A percentile compares a stretch with the other conserved stretches of the same genome.
Evolutionary conservation across 2,113 vertebrate species (phyloP).

Genomic region (Bettongia penicillata): DNA sequence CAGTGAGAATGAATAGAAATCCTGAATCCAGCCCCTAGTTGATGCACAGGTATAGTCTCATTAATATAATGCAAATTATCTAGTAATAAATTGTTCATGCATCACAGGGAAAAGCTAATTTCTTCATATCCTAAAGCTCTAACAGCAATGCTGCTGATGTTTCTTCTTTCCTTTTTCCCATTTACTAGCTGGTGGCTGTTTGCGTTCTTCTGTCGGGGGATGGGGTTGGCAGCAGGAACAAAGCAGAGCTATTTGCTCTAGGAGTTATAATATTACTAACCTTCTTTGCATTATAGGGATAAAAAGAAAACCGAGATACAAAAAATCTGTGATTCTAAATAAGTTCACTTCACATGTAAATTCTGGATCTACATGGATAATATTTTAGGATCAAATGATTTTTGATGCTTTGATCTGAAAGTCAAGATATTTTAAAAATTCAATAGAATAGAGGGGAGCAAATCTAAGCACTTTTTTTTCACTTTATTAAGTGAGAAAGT

Average conservation of each 20-base stretch:
- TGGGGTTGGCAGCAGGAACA: constrained; percentile 7
- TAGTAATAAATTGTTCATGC: constrained; percentile 21
- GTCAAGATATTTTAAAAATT: constrained; percentile 29
- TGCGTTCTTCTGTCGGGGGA: constrained; percentile 40
- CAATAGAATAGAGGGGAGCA: constrained; percentile 9
- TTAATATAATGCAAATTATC: constrained; percentile 55
- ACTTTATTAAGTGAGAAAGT: constrained; percentile 32
- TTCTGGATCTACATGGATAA: background rate
- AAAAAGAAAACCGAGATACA: constrained; percentile 38
- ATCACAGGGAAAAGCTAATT: constrained; percentile 22
- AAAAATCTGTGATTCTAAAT: constrained; percentile 45
- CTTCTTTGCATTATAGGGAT: background rate
- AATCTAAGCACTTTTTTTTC: constrained; percentile 54
- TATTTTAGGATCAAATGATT: constrained; percentile 48
- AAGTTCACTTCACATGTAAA: constrained; percentile 56
- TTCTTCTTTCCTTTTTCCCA: background rate
- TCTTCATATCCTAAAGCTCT: background rate
- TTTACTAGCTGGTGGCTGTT: background rate
- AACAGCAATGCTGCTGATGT: background rate
- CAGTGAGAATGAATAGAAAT: background rate
- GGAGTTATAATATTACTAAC: background rate
- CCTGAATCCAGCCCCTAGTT: constrained; percentile 46
- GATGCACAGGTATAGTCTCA: constrained; percentile 30
- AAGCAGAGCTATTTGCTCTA: background rate
- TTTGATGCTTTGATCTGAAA: constrained; percentile 64